Percentiles rank a stretch among this genome's conserved stretches.
Evolutionary conservation across 2,113 vertebrate species (phyloP).

Genomic region (Mesoclemmys tuberculata): DNA sequence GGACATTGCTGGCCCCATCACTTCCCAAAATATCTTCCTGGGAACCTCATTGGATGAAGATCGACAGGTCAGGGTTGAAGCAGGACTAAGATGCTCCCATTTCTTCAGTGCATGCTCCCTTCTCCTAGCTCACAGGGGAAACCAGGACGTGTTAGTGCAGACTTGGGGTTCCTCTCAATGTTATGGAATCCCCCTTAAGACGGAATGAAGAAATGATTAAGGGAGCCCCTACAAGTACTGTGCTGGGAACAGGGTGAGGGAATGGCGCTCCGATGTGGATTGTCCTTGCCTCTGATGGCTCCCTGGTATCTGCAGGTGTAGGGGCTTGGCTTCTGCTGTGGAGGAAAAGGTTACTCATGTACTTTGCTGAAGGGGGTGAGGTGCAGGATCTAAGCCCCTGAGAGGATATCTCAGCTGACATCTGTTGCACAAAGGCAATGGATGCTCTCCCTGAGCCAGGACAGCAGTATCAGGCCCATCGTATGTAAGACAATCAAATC

Average conservation of each 20-base stretch:
- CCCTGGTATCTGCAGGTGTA: not conserved
- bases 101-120: no score
- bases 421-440: not conserved
- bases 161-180: not conserved
- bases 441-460: slow-evolving; percentile 19
- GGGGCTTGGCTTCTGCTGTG: no score
- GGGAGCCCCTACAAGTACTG: not conserved
- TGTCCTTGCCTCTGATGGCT: not conserved
- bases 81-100: no score
- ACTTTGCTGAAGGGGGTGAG: not conserved
- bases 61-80: no score
- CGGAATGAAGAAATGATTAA: not conserved
- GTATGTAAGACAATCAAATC: slow-evolving; percentile 59
- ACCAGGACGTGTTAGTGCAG: rapidly evolving
- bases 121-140: no score
- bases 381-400: not conserved
- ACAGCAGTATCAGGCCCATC: slow-evolving; percentile 7
- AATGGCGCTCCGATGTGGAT: not conserved
- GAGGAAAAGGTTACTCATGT: no score
- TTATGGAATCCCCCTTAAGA: not conserved
- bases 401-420: not conserved
- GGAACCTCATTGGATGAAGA: not conserved
- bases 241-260: not conserved
- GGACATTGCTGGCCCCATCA: not conserved
- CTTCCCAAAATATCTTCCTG: not conserved